Evolutionary conservation across 2,797 vertebrate species (phyloP), one percentile per base, ranked within the genome.

Genomic region (Syngnathus acus): DNA sequence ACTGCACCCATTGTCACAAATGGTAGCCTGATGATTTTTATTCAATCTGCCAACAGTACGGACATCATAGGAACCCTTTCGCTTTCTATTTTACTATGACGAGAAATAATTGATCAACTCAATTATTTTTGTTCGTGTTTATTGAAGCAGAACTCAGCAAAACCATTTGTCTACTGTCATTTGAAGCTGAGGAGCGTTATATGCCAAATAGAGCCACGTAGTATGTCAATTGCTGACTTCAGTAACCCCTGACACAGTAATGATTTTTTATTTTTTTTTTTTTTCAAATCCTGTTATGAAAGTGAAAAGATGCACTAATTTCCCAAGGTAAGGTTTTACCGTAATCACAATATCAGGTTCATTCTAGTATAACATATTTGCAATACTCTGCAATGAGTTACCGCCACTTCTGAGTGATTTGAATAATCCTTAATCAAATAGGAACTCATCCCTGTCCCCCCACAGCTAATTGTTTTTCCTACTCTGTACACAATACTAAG

Each of bases 51-150:
- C 69, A 77, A 70, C 45, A 60, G 76, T 69, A 55, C 62, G 78
- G 83, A 71, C 74, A 88, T 80, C 83, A 77, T 69, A 74, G 83
- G 71, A 82, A 75, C 72, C 71, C 72, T 77, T 80, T 78, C 78
- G 69, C 81, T 78, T 85, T 77, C 73, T 81, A 72, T 75, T 80
- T 79, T 84, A 75, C 75, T 81, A 72, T 74, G 68, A 75, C 67
- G 77, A 81, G 80, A 87, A 85, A 89, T 82, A 88, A 84, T 82
- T 75, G 68, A 76, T 83, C 78, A 87, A 78, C 87, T 87, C 85
- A 50, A 17, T 1, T 7, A 17, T 1, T 7, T 17, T 87, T 80
- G 75, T 74, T 64, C 75, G 70, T 81, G 82, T 78, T 77, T 64
- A 78, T 71, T 64, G 75, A 82, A 75, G 67, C 65, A 67, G 47